These are phyloP conservation scores for Clamator glandarius DNA, from an alignment of 2,797 vertebrate species.

Conservation along the genomic window DNA sequence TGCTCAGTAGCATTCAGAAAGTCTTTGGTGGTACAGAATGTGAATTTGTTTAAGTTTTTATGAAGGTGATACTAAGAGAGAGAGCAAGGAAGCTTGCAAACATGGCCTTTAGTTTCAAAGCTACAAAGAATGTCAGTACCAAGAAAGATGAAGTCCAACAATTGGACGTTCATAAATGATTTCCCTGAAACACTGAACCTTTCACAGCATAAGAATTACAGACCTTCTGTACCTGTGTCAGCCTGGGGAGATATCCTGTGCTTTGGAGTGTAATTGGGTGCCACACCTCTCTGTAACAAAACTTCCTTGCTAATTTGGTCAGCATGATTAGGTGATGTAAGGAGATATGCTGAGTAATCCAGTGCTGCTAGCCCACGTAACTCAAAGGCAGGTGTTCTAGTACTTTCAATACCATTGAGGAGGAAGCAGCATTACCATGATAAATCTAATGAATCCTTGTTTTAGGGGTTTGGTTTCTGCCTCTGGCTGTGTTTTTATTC, in stretches of 20 bases:
- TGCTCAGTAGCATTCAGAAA: background rate
- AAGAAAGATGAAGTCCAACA: background rate
- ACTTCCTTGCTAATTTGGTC: background rate
- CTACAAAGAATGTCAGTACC: background rate
- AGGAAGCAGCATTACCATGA: background rate
- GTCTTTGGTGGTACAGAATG: background rate
- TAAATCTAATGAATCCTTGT: background rate
- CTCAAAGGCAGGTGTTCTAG: background rate
- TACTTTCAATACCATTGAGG: background rate
- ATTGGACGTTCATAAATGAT: background rate
- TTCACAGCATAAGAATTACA: background rate
- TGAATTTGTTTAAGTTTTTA: background rate
- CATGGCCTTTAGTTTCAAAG: background rate
- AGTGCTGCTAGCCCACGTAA: background rate
- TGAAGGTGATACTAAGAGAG: background rate
- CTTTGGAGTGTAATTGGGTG: background rate
- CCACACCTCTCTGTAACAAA: background rate
- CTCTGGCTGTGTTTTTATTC: slow-evolving; percentile 8
- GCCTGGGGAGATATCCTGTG: background rate
- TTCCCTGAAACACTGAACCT: background rate
- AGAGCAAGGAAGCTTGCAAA: background rate
- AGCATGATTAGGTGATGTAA: background rate
- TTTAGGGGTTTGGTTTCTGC: background rate
- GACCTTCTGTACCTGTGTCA: background rate
- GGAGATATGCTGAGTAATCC: background rate